A percentile compares a stretch with the other conserved stretches of the same genome.
phyloP scores from a whole-genome alignment of 2,797 vertebrate species.

The Enteromius radiatus region DNA sequence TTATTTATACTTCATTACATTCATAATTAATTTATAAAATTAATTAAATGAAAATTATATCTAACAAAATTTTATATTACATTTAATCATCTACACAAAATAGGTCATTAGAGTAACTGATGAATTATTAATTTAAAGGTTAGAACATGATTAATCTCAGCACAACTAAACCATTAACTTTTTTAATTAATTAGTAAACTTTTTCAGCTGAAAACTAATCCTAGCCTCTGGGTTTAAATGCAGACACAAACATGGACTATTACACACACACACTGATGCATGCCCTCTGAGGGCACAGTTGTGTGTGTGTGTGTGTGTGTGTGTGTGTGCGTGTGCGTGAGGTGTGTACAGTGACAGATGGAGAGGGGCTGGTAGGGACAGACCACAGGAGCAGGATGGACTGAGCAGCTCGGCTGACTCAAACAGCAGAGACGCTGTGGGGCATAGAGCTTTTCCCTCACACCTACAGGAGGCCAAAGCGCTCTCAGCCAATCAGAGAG shows the following conservation, averaged over 20 bases:
- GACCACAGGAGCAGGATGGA: constrained; percentile 50
- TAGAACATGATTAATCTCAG: background rate
- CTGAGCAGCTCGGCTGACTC: constrained; percentile 22
- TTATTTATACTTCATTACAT: background rate
- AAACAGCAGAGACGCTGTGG: constrained; percentile 55
- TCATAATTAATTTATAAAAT: background rate
- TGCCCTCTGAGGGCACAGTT: constrained; percentile 39
- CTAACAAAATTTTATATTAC: background rate
- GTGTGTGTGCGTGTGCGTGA: constrained; percentile 35
- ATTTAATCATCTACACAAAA: background rate
- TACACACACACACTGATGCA: constrained; percentile 20
- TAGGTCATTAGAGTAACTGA: background rate
- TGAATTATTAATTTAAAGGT: background rate
- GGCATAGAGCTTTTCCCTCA: constrained; percentile 46
- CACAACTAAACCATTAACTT: background rate
- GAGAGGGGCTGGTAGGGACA: constrained; percentile 47
- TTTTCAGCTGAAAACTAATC: background rate
- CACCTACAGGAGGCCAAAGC: constrained; percentile 41
- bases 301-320: constrained; percentile 39
- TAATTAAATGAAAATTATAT: background rate
- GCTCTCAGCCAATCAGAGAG: constrained; percentile 54
- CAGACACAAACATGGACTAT: background rate
- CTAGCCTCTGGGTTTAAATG: background rate
- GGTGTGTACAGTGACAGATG: constrained; percentile 56
- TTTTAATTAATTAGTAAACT: background rate